Conservation (phyloP, 2,797 vertebrate genomes). For the Ibycter americanus region DNA sequence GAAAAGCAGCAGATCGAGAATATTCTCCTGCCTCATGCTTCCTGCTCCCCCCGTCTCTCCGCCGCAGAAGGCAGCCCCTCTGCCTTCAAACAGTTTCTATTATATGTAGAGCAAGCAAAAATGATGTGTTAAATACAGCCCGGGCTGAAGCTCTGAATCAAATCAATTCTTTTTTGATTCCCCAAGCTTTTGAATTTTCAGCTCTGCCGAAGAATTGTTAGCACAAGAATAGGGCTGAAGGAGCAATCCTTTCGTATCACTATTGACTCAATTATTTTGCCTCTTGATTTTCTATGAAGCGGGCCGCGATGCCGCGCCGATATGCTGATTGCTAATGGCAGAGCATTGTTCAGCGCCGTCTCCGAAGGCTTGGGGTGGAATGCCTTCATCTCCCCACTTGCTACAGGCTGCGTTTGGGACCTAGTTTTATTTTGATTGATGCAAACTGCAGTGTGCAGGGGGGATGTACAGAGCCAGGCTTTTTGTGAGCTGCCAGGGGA, state of each 20-base stretch:
- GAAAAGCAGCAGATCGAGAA: neutral
- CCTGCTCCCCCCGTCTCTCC: neutral
- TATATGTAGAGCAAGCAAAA: constrained; percentile 23
- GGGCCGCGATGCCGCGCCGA: neutral
- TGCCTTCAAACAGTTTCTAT: neutral
- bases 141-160: constrained; percentile 32
- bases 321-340: constrained; percentile 66
- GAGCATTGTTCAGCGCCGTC: neutral
- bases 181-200: constrained; percentile 38
- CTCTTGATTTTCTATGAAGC: constrained; percentile 42
- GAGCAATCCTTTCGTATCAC: constrained; percentile 21
- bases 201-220: constrained; percentile 51
- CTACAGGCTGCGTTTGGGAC: neutral
- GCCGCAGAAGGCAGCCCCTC: neutral
- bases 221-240: constrained; percentile 58
- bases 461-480: neutral
- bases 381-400: neutral
- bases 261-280: constrained; percentile 61
- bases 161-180: constrained; percentile 55
- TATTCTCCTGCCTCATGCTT: neutral
- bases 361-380: neutral
- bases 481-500: neutral
- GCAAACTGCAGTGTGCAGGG: neutral
- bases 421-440: neutral
- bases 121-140: constrained; percentile 37